Evolutionary conservation across 2,888 invertebrate species (phyloP).

Genomic region (Tachystola acroxantha): DNA sequence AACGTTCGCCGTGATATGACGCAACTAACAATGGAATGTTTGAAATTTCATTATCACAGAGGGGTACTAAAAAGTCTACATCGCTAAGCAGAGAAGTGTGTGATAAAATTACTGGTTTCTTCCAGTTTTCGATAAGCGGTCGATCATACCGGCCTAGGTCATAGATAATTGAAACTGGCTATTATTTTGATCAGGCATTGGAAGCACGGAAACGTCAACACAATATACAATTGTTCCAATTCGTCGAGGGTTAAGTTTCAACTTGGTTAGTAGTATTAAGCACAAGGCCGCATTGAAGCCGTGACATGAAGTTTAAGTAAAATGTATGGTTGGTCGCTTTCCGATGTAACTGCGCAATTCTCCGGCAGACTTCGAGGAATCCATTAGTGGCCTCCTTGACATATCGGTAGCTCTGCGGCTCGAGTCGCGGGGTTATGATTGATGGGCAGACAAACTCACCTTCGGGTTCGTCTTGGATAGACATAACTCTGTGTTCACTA

Average conservation of each 20-base stretch:
- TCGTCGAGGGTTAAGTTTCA: background rate
- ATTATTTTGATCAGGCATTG: background rate
- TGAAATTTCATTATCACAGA: constrained; percentile 14
- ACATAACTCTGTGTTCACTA: too few relatives aligned
- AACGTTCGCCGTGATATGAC: constrained; percentile 12
- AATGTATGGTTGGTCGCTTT: constrained; percentile 38
- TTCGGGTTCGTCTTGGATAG: constrained; percentile 33
- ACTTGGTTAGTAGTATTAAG: constrained; percentile 24
- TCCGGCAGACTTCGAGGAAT: constrained; percentile 51
- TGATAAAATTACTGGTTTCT: too few relatives aligned
- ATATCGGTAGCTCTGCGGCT: constrained; percentile 39
- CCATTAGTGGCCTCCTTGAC: constrained; percentile 58
- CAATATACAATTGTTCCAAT: background rate
- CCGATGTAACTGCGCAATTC: constrained; percentile 62
- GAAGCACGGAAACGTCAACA: background rate
- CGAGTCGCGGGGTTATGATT: constrained; percentile 11
- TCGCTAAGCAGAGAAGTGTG: too few relatives aligned
- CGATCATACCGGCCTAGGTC: too few relatives aligned
- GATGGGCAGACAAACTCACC: constrained; percentile 38
- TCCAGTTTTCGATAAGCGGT: too few relatives aligned
- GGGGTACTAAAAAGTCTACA: constrained; percentile 6
- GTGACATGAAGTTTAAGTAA: constrained; percentile 44
- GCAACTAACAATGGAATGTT: constrained; percentile 13
- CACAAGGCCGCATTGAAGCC: constrained; percentile 40
- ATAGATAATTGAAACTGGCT: too few relatives aligned